Evolutionary conservation across 2,888 invertebrate genomes (phyloP), one percentile per base, ranked within the genome.

Genomic region (Oligia latruncula): DNA sequence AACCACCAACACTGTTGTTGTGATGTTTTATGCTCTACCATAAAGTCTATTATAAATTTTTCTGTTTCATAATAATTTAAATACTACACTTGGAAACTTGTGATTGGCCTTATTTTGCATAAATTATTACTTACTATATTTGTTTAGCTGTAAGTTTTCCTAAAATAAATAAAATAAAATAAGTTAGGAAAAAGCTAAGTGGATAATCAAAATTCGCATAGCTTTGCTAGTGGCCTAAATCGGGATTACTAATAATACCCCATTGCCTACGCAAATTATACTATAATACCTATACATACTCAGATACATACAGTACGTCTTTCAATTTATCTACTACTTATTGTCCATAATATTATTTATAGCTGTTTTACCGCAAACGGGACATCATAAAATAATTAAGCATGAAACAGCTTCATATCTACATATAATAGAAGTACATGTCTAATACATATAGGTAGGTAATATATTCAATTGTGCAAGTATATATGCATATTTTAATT

Each of bases 361-460:
- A 76, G 76, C 35, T 17, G 52, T 68, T 75, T 82, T 55, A 76
- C 77, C 77, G 67, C 83, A 68, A 67, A 76, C n/a, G 17, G 64
- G 71, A 17, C 43, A 81, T 52, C 9, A 40, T 72, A 62, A 82
- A 80, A 55, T 62, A 55, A 67, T 62, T 49, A 80, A 75, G 1
- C 9, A 46, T 29, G 49, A 40, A 49, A 58, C 40, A 80, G 64
- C 52, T 20, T 40, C 15, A n/a, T 65, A 46, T 23, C 49, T n/a
- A 55, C 55, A 8, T 52, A 6, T 6, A 3, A 15, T 55, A 17
- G 2, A 35, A 66, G n/a, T 43, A 35, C 11, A 58, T 8, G 4
- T 64, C 0, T 55, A 43, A n/a, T 62, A 40, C 6, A 4, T 55
- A n/a, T 4, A 20, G 11, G 11, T 76, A 62, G 49, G 3, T 75